Percentiles rank a stretch among this genome's conserved stretches.
Conservation (phyloP, 2,888 invertebrate genomes). For the Lepidocyrtinus sp. region DNA sequence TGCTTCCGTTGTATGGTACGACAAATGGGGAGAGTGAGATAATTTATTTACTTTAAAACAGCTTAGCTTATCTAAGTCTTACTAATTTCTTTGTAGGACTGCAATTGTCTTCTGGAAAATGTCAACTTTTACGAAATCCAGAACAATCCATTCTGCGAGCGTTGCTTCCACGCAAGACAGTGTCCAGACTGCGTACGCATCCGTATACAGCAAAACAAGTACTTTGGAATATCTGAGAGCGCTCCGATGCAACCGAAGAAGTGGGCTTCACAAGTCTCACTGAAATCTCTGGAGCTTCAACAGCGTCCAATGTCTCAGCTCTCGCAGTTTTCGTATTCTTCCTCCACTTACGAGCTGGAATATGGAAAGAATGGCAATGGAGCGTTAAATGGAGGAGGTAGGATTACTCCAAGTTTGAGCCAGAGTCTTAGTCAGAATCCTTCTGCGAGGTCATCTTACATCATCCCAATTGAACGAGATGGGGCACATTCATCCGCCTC, state of each 20-base stretch:
- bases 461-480: slow-evolving; percentile 56
- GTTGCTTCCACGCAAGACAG: slow-evolving; percentile 68
- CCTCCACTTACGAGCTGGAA: slow-evolving; percentile 22
- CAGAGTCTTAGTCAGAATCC: not conserved
- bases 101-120: slow-evolving; percentile 65
- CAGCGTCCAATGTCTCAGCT: slow-evolving; percentile 46
- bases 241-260: slow-evolving; percentile 51
- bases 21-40: not conserved
- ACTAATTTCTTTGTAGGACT: slow-evolving; percentile 58
- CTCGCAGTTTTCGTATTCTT: slow-evolving; percentile 48
- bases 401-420: slow-evolving; percentile 36
- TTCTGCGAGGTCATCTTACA: slow-evolving; percentile 29
- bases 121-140: slow-evolving; percentile 68
- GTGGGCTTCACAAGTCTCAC: slow-evolving; percentile 58
- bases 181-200: slow-evolving; percentile 70
- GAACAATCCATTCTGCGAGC: slow-evolving; percentile 68
- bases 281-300: slow-evolving; percentile 53
- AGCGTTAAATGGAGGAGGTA: slow-evolving; percentile 29
- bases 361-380: not conserved
- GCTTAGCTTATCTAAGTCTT: not conserved
- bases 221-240: slow-evolving; percentile 62
- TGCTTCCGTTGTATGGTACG: slow-evolving; percentile 57
- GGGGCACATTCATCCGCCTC: slow-evolving; percentile 29
- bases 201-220: slow-evolving; percentile 65
- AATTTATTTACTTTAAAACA: not conserved